Percentiles rank a stretch among this genome's conserved stretches.
These are phyloP conservation scores for Linnaemya tessellans DNA, from an alignment of 2,888 invertebrate genomes.

Conservation along the genomic window DNA sequence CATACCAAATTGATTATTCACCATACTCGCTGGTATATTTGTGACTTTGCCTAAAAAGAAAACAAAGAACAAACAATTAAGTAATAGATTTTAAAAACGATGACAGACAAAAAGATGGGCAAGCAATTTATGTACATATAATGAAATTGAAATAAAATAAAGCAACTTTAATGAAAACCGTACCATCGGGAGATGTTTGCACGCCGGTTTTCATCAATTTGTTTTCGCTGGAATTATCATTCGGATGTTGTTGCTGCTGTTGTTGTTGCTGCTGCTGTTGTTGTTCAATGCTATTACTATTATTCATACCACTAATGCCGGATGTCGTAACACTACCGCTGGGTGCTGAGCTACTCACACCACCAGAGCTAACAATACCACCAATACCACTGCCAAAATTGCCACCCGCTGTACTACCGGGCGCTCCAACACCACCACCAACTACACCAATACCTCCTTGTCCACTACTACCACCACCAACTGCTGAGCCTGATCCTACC, in stretches of 20 bases:
- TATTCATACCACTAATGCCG: slow-evolving; percentile 70
- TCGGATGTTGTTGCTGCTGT: slow-evolving; percentile 78
- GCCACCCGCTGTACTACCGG: slow-evolving; percentile 77
- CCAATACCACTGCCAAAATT: slow-evolving; percentile 73
- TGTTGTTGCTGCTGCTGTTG: slow-evolving; percentile 67
- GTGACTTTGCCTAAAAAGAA: slow-evolving; percentile 93
- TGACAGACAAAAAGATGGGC: neutral
- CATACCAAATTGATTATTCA: slow-evolving; percentile 99
- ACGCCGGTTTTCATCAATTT: slow-evolving; percentile 91
- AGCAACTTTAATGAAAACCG: slow-evolving; percentile 67
- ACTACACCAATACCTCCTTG: slow-evolving; percentile 52
- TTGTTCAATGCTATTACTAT: slow-evolving; percentile 72
- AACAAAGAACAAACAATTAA: neutral
- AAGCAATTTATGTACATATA: neutral
- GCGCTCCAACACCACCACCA: slow-evolving; percentile 74
- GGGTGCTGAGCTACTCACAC: slow-evolving; percentile 68
- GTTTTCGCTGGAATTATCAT: slow-evolving; percentile 84
- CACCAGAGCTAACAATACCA: slow-evolving; percentile 70
- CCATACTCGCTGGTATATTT: slow-evolving; percentile 99
- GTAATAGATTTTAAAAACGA: neutral
- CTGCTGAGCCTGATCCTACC: slow-evolving; percentile 74
- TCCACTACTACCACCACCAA: slow-evolving; percentile 73
- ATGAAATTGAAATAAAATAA: slow-evolving; percentile 33
- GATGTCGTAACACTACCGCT: slow-evolving; percentile 70
- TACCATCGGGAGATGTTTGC: slow-evolving; percentile 97